Percentiles rank a stretch among this genome's conserved stretches.
These are phyloP conservation scores for Latrodectus geometricus DNA, from an alignment of 1,140 invertebrate species.

Conservation along the genomic window DNA sequence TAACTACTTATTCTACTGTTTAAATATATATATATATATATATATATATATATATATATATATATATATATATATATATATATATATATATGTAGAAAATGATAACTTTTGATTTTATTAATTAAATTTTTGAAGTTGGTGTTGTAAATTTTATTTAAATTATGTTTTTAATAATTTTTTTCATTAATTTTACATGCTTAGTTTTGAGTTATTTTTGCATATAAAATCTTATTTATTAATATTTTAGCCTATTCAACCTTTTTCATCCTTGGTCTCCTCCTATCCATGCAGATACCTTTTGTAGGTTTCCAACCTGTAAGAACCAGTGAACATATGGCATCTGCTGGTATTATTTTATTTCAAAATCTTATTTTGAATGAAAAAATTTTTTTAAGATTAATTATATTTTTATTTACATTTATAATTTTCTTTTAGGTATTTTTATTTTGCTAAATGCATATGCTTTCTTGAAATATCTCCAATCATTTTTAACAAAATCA, in stretches of 20 bases:
- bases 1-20: too few relatives aligned
- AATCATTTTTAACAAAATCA: slow-evolving; percentile 87
- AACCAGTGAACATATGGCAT: slow-evolving; percentile 99
- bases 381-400: background rate
- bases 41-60: too few relatives aligned
- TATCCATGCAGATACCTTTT: slow-evolving; percentile 99
- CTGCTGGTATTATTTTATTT: slow-evolving; percentile 76
- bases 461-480: slow-evolving; percentile 88
- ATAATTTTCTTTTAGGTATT: slow-evolving; percentile 78
- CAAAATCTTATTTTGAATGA: background rate
- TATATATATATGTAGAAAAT: too few relatives aligned
- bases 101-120: too few relatives aligned
- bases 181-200: background rate
- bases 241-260: slow-evolving; percentile 88
- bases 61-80: too few relatives aligned
- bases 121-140: too few relatives aligned
- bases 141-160: too few relatives aligned
- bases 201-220: background rate
- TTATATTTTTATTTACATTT: background rate
- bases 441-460: slow-evolving; percentile 94
- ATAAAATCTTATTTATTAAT: background rate
- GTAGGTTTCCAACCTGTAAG: slow-evolving; percentile 99
- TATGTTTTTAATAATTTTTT: background rate
- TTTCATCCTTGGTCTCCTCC: slow-evolving; percentile 92
- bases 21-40: too few relatives aligned